A percentile compares a stretch with the other conserved stretches of the same genome.
Evolutionary conservation across 2,888 invertebrate genomes (phyloP).

Genomic region (Ormyrus pomaceus): DNA sequence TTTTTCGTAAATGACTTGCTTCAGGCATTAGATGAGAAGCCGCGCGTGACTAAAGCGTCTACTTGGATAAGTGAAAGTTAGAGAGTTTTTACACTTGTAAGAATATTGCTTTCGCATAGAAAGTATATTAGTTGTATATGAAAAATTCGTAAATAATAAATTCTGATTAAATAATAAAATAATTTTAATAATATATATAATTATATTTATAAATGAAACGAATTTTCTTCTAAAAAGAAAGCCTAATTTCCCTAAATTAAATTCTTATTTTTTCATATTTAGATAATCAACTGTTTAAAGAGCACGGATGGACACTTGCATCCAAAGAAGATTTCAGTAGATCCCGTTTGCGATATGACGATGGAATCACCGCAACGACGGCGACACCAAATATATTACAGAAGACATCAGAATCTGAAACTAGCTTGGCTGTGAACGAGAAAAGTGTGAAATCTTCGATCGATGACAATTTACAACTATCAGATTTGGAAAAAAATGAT

Average conservation of each 20-base stretch:
- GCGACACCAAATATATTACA: neutral
- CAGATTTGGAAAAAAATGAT: conserved; percentile 48
- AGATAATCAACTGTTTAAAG: conserved; percentile 17
- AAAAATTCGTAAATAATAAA: neutral
- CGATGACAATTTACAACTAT: conserved; percentile 58
- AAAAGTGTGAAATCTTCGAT: conserved; percentile 42
- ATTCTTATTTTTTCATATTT: neutral
- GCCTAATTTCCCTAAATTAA: neutral
- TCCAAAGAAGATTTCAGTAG: conserved; percentile 19
- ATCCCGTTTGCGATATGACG: conserved; percentile 17
- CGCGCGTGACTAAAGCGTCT: conserved; percentile 21
- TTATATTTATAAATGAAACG: neutral
- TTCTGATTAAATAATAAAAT: neutral
- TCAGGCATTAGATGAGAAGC: neutral
- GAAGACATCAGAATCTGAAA: conserved; percentile 19
- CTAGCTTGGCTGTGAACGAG: conserved; percentile 16
- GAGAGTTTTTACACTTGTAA: conserved; percentile 6
- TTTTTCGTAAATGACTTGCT: neutral
- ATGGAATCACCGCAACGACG: neutral
- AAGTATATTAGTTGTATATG: neutral
- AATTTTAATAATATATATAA: neutral
- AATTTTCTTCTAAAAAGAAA: neutral
- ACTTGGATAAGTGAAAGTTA: conserved; percentile 18
- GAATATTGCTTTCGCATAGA: neutral
- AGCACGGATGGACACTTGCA: conserved; percentile 9